Conservation (phyloP, 2,113 vertebrate genomes). For the Progne subis region DNA sequence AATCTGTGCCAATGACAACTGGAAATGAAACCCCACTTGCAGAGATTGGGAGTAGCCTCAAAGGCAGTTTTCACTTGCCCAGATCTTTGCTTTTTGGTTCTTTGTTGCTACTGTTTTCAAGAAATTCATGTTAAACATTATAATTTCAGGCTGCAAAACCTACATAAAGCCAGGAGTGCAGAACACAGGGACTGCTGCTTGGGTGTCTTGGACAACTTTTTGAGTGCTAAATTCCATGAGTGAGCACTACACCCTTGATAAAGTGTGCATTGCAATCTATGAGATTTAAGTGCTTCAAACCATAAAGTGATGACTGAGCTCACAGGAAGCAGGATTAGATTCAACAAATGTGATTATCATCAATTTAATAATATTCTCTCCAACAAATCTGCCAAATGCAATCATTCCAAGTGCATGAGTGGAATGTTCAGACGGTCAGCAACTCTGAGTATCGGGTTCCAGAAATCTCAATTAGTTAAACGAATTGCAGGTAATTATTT, state of each 20-base stretch:
- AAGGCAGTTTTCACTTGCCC: not conserved
- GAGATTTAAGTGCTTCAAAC: not conserved
- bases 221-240: not conserved
- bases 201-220: not conserved
- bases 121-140: not conserved
- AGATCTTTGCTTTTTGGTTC: not conserved
- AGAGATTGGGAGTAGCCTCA: not conserved
- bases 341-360: not conserved
- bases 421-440: not conserved
- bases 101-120: not conserved
- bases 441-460: not conserved
- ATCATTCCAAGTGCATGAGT: not conserved
- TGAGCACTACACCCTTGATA: not conserved
- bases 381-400: not conserved
- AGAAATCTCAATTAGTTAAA: not conserved
- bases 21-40: not conserved
- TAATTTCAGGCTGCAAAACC: not conserved
- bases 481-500: not conserved
- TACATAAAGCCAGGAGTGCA: not conserved
- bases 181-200: not conserved
- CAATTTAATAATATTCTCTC: not conserved
- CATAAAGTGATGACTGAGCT: not conserved
- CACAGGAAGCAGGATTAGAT: not conserved
- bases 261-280: fast-evolving
- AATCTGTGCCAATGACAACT: not conserved